Conservation (phyloP, 2,797 vertebrate genomes). For the Rhodeus uyekii region DNA sequence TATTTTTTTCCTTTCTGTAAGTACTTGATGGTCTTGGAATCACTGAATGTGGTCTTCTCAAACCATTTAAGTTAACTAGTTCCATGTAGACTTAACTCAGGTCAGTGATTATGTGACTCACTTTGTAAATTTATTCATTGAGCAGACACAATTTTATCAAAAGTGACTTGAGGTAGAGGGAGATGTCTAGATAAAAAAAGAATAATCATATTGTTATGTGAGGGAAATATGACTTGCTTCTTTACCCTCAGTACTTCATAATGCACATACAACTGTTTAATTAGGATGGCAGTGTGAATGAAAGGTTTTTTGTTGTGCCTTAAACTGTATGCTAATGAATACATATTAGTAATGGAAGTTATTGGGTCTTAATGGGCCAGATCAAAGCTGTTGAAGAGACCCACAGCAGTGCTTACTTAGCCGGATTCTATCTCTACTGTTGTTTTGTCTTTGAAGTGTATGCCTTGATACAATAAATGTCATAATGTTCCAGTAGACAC, state of each 20-base stretch:
- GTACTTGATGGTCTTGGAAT: neutral
- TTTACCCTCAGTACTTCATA: neutral
- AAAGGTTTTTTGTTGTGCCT: neutral
- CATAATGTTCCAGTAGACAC: conserved; percentile 7
- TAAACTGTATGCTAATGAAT: conserved; percentile 3
- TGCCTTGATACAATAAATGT: conserved; percentile 2
- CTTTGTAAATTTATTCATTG: neutral
- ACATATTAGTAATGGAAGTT: neutral
- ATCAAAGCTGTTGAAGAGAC: conserved; percentile 10
- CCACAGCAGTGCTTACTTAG: conserved; percentile 7
- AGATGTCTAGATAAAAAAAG: neutral
- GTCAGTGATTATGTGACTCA: neutral
- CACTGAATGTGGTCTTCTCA: neutral
- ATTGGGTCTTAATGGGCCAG: conserved; percentile 7
- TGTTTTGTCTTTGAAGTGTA: conserved; percentile 18
- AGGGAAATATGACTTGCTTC: neutral
- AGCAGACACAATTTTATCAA: neutral
- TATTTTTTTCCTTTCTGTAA: neutral
- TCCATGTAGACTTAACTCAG: neutral
- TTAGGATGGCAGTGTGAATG: neutral
- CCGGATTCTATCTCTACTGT: neutral
- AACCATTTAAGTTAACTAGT: neutral
- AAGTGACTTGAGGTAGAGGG: neutral
- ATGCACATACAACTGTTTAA: neutral
- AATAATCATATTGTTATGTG: neutral